phyloP scores from a whole-genome alignment of 2,797 vertebrate species.

The Ibycter americanus region DNA sequence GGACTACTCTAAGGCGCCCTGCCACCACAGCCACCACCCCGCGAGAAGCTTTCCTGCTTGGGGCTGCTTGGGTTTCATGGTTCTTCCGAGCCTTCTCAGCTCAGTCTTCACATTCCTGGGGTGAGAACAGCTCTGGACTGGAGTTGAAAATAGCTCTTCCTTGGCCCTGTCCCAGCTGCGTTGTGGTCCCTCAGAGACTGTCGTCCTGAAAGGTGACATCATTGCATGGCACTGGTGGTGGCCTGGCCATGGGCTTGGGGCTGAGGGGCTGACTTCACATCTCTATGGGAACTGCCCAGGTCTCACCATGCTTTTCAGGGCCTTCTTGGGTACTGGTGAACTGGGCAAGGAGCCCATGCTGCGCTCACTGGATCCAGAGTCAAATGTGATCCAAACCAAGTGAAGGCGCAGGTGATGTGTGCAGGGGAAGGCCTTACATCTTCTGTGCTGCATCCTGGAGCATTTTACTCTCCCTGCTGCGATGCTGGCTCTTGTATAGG shows the following conservation, averaged over 20 bases:
- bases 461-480: background rate
- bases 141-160: background rate
- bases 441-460: background rate
- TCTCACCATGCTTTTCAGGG: background rate
- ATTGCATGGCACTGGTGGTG: background rate
- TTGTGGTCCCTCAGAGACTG: rapidly evolving
- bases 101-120: background rate
- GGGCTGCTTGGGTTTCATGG: background rate
- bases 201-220: slow-evolving; percentile 27
- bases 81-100: background rate
- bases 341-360: background rate
- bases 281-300: background rate
- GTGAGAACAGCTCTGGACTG: background rate
- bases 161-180: background rate
- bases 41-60: background rate
- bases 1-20: background rate
- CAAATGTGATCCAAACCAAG: background rate
- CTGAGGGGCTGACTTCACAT: slow-evolving; percentile 18
- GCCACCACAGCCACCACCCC: background rate
- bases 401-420: background rate
- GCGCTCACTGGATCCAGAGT: background rate
- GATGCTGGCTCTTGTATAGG: rapidly evolving
- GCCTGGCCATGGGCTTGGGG: background rate
- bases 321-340: background rate
- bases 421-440: background rate